Conservation (phyloP, 2,113 vertebrate species). For the Myanophis thanlyinensis region DNA sequence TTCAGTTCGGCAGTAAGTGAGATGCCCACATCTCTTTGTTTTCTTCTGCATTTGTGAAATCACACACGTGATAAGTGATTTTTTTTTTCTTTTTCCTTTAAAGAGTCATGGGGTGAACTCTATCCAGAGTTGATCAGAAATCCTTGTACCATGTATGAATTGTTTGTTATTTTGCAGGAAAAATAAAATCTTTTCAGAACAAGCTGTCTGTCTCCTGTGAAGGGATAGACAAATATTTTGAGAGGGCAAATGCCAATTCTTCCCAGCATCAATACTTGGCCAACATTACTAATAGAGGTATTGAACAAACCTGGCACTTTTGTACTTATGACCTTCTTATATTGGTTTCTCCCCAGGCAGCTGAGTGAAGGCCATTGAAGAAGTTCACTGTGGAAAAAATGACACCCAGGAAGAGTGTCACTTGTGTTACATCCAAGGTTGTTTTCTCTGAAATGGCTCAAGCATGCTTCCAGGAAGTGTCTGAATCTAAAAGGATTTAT, state of each 20-base stretch:
- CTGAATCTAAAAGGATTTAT: neutral
- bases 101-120: neutral
- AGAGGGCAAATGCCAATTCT: conserved; percentile 24
- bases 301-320: neutral
- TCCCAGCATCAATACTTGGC: neutral
- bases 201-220: conserved; percentile 4
- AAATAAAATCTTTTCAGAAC: conserved; percentile 16
- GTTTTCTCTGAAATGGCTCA: neutral
- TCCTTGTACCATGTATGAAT: conserved; percentile 5
- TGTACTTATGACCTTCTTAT: neutral
- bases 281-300: neutral
- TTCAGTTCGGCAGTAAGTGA: neutral
- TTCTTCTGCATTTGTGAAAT: neutral
- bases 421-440: neutral
- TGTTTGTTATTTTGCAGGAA: conserved; percentile 23
- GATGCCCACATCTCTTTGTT: neutral
- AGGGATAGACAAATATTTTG: conserved; percentile 27
- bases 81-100: neutral
- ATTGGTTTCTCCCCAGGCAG: neutral
- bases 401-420: neutral
- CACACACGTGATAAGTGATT: neutral
- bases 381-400: neutral
- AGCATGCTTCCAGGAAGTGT: neutral
- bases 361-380: neutral
- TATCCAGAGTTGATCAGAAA: neutral